phyloP scores from a whole-genome alignment of 2,888 invertebrate genomes.

The Protonemura montana region DNA sequence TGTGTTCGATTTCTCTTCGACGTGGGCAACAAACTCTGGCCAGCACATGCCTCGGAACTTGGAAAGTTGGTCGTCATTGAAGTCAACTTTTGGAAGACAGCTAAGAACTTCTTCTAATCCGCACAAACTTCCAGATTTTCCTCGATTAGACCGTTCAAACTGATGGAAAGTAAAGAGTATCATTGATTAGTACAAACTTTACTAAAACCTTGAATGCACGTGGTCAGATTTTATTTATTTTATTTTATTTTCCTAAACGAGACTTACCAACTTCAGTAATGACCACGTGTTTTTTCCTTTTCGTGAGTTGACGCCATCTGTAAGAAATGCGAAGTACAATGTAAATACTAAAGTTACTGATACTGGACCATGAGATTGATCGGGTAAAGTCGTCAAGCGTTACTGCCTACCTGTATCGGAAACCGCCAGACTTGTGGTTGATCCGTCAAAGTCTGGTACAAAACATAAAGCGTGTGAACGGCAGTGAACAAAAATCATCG shows the following conservation, averaged over 20 bases:
- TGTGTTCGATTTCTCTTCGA: slow-evolving; percentile 52
- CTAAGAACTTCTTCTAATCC: slow-evolving; percentile 63
- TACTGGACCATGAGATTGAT: no score
- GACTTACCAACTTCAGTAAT: slow-evolving; percentile 59
- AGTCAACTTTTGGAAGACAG: slow-evolving; percentile 62
- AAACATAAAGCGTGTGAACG: slow-evolving; percentile 31
- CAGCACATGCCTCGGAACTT: slow-evolving; percentile 62
- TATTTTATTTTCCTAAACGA: not conserved
- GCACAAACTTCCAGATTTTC: slow-evolving; percentile 61
- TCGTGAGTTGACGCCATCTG: slow-evolving; percentile 56
- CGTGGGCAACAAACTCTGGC: slow-evolving; percentile 59
- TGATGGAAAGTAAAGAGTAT: slow-evolving; percentile 52
- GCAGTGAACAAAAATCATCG: not conserved
- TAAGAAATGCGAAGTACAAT: slow-evolving; percentile 49
- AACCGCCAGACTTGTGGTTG: slow-evolving; percentile 55
- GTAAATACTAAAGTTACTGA: slow-evolving; percentile 25
- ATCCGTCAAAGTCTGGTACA: slow-evolving; percentile 55
- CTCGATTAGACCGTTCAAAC: slow-evolving; percentile 64
- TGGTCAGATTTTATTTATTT: not conserved
- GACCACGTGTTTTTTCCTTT: slow-evolving; percentile 60
- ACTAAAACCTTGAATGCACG: not conserved
- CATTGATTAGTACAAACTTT: slow-evolving; percentile 19
- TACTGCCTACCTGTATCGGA: slow-evolving; percentile 52
- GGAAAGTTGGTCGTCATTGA: slow-evolving; percentile 63
- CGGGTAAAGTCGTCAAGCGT: no score